Base-by-base conservation (phyloP, 1,140 invertebrate species). In the Polypedilum pembai region DNA sequence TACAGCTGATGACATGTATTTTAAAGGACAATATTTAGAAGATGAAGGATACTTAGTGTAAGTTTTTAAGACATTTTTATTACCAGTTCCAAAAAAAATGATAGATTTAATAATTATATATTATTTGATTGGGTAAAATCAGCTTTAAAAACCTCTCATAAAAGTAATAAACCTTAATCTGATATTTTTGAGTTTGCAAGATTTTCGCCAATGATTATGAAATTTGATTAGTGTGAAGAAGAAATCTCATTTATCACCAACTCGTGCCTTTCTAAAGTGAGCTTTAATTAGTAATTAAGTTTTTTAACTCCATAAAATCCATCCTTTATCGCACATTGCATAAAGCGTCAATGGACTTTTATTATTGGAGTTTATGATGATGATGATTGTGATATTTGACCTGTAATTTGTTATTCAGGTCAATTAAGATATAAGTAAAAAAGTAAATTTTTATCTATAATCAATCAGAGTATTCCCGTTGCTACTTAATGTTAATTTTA, bases 21-120 rank as follows among this genome's bases (percentile, higher is more conserved):
- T 69, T 21, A 69, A 69, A 18, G 65, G 65, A 20, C 65, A 69
- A 20, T 69, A 21, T 20, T 21, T 20, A 8, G 17, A 69, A 18
- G 65, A 69, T 8, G 65, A 69, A 20, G 65, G 65, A 69, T 69
- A 18, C 10, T 69, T 69, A 69, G 65, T 69, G 65, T 69, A 69
- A 69, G 65, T 69, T 69, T 4, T 56, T 56, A 56, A 56, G 12
- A n/a, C 12, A 12, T 56, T 56, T n/a, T n/a, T 56, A 56, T 56
- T 56, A 56, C 45, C 45, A 56, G 0, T n/a, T 56, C 45, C 45
- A n/a, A 56, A n/a, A 45, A 45, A 45, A n/a, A 56, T 56, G 12
- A 56, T n/a, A 56, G n/a, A 12, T 12, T 56, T 56, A 56, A 56
- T 56, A 4, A 10, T 33, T 33, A 33, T 33, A 33, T 33, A 33